Conservation (phyloP, 2,888 invertebrate species). For the Acleris laterana region DNA sequence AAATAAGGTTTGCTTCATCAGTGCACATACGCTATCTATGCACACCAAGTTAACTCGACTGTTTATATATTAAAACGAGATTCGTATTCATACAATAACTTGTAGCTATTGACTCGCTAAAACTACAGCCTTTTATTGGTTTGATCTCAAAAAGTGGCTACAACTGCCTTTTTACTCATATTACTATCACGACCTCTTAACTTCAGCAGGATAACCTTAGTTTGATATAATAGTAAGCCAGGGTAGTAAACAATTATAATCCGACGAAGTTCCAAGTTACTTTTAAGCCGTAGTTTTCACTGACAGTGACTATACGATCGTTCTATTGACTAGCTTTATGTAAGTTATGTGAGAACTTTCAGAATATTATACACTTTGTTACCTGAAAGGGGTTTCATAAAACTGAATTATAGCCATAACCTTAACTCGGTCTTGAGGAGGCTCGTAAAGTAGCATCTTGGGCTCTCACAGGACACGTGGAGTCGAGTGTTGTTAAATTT, state of each 20-base stretch:
- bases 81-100: background rate
- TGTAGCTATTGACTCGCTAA: no score
- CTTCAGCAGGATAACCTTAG: no score
- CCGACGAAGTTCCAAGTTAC: no score
- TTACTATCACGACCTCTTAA: no score
- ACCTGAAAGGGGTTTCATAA: conserved; percentile 82
- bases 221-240: no score
- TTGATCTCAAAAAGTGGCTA: no score
- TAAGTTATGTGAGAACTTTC: conserved; percentile 73
- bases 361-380: conserved; percentile 72
- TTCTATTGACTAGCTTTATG: conserved; percentile 51
- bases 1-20: conserved; percentile 47
- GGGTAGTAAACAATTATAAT: no score
- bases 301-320: conserved; percentile 38
- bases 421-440: conserved; percentile 77
- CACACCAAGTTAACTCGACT: background rate
- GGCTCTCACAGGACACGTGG: conserved; percentile 74
- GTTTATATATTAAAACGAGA: background rate
- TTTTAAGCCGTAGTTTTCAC: conserved; percentile 33
- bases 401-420: conserved; percentile 81
- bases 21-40: background rate
- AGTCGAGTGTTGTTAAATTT: conserved; percentile 77
- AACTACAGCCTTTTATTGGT: no score
- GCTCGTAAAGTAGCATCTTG: conserved; percentile 79
- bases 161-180: no score